A percentile compares a stretch with the other conserved stretches of the same genome.
Conservation (phyloP, 2,113 vertebrate genomes). For the Bubo blakistoni region DNA sequence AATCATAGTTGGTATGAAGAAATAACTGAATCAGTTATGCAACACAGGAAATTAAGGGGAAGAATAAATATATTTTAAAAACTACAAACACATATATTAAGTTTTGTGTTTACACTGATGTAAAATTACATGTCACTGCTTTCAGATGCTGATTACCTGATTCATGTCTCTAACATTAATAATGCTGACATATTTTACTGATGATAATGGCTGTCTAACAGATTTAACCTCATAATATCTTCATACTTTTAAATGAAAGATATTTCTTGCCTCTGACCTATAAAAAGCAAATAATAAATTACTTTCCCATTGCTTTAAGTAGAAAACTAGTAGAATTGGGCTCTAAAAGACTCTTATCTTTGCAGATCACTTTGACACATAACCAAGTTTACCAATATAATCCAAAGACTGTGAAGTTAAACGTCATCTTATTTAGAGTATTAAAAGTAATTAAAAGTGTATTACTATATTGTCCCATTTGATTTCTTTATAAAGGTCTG, state of each 20-base stretch:
- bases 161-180: conserved; percentile 40
- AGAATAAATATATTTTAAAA: neutral
- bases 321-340: conserved; percentile 44
- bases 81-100: neutral
- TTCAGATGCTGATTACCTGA: conserved; percentile 35
- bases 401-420: conserved; percentile 65
- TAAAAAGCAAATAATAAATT: conserved; percentile 69
- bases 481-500: neutral
- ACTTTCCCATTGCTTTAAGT: neutral
- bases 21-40: neutral
- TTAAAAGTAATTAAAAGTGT: conserved; percentile 35
- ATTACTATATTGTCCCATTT: neutral
- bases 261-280: conserved; percentile 66
- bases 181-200: conserved; percentile 55
- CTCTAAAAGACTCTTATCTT: conserved; percentile 66
- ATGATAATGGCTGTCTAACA: conserved; percentile 10
- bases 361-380: conserved; percentile 48
- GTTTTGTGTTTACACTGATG: neutral
- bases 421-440: conserved; percentile 56
- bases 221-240: conserved; percentile 72
- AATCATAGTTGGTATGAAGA: neutral
- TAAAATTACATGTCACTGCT: conserved; percentile 51
- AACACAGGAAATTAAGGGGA: neutral
- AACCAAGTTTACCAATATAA: conserved; percentile 70
- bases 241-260: conserved; percentile 62